A percentile compares a stretch with the other conserved stretches of the same genome.
phyloP scores from a whole-genome alignment of 1,140 invertebrate species.

The Zaprionus lachaisei region DNA sequence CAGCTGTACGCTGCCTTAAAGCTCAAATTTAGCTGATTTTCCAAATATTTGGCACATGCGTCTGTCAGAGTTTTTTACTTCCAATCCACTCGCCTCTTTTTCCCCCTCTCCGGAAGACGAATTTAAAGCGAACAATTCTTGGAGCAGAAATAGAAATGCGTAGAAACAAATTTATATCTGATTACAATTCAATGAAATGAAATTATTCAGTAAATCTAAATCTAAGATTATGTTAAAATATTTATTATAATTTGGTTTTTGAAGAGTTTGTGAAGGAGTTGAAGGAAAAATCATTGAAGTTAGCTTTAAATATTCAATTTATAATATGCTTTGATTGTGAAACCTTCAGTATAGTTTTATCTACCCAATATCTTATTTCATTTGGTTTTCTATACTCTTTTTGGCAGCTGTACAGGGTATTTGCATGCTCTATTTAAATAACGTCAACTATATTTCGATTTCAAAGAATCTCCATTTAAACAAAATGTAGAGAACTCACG shows the following conservation, averaged over 20 bases:
- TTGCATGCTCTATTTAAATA: neutral
- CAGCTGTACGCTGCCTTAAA: constrained; percentile 13
- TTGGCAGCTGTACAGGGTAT: constrained; percentile 6
- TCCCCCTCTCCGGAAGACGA: neutral
- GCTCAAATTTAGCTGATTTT: constrained; percentile 47
- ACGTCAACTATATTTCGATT: no score
- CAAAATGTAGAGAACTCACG: no score
- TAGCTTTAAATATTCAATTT: no score
- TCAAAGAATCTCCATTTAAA: no score
- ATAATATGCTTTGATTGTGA: no score
- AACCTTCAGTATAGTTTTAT: no score
- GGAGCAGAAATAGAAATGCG: neutral
- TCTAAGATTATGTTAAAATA: neutral
- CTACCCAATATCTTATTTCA: no score
- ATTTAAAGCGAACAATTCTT: neutral
- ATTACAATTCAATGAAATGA: neutral
- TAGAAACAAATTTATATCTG: neutral
- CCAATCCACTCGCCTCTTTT: neutral
- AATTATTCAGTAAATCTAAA: neutral
- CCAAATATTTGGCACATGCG: constrained; percentile 43
- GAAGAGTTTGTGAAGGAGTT: no score
- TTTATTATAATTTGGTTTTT: neutral
- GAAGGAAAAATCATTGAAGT: no score
- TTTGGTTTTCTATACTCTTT: neutral
- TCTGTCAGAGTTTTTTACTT: constrained; percentile 17